Evolutionary conservation across 2,797 vertebrate genomes (phyloP).

Genomic region (Dromococcyx pavoninus): DNA sequence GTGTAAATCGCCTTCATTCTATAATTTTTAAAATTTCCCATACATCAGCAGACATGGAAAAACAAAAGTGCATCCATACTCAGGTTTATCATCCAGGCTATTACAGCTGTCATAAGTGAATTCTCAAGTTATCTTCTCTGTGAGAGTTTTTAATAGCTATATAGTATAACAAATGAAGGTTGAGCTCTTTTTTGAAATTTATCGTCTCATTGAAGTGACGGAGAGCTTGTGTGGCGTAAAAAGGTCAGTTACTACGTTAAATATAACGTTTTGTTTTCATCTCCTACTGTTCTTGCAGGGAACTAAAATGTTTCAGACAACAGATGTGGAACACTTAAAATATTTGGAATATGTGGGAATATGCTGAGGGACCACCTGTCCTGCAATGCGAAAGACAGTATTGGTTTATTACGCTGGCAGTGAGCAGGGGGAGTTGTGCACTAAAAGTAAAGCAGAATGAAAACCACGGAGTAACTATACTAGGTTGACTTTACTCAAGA

Average conservation of each 20-base stretch:
- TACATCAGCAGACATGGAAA: background rate
- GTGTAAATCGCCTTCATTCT: background rate
- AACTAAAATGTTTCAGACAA: conserved; percentile 52
- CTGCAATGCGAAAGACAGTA: background rate
- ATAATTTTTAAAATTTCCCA: background rate
- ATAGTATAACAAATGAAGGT: background rate
- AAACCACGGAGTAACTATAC: background rate
- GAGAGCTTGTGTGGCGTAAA: conserved; percentile 9
- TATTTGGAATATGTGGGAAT: conserved; percentile 60
- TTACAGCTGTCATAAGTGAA: conserved; percentile 27
- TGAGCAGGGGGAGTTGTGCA: background rate
- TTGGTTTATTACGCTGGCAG: background rate
- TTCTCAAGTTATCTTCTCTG: conserved; percentile 6
- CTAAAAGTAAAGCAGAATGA: background rate
- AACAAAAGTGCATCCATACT: background rate
- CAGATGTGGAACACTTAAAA: conserved; percentile 66
- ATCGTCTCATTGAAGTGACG: conserved; percentile 23
- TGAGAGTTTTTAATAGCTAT: background rate
- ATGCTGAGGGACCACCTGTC: conserved; percentile 67
- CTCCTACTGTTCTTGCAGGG: conserved; percentile 38
- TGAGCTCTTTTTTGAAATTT: background rate
- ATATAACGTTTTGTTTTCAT: conserved; percentile 44
- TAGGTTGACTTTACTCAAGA: background rate
- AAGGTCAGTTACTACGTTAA: conserved; percentile 50
- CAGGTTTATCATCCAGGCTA: background rate